A percentile compares a stretch with the other conserved stretches of the same genome.
Evolutionary conservation across 1,140 invertebrate genomes (phyloP).

Genomic region (Plectus sambesii): DNA sequence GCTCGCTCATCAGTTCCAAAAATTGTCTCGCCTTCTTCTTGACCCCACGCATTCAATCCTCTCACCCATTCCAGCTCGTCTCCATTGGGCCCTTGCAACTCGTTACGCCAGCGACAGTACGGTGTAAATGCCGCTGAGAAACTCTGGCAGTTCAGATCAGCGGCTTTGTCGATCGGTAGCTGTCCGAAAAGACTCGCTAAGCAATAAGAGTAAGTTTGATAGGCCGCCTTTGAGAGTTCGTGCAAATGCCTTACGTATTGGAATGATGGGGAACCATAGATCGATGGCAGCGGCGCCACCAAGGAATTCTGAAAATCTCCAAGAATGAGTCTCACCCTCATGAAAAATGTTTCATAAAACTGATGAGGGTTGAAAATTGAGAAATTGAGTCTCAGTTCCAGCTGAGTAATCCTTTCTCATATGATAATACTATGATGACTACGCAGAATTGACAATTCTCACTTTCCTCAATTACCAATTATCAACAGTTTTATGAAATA

Average conservation of each 20-base stretch:
- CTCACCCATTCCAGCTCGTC: slow-evolving; percentile 34
- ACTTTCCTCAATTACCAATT: too few species aligned
- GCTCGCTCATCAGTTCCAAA: slow-evolving; percentile 32
- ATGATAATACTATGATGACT: too few species aligned
- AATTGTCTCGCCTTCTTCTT: slow-evolving; percentile 31
- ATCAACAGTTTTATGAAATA: too few species aligned
- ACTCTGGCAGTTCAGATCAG: slow-evolving; percentile 32
- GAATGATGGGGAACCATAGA: slow-evolving; percentile 30
- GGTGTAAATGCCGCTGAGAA: slow-evolving; percentile 32
- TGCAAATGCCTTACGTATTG: slow-evolving; percentile 24
- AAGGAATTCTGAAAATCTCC: slow-evolving; percentile 29
- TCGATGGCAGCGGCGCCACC: slow-evolving; percentile 35
- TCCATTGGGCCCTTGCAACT: slow-evolving; percentile 21
- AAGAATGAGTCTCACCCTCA: too few species aligned
- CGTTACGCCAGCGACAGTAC: slow-evolving; percentile 32
- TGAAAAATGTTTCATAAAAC: too few species aligned
- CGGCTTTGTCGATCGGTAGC: slow-evolving; percentile 29
- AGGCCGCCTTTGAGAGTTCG: slow-evolving; percentile 3
- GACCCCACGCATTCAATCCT: slow-evolving; percentile 30
- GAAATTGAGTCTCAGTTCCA: too few species aligned
- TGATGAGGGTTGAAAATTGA: too few species aligned
- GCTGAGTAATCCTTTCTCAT: too few species aligned
- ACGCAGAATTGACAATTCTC: too few species aligned
- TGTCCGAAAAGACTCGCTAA: slow-evolving; percentile 29
- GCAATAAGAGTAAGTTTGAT: slow-evolving; percentile 2